Evolutionary conservation across 2,797 vertebrate species (phyloP), one percentile per base, ranked within the genome.

Genomic region (Lophotriccus pileatus): DNA sequence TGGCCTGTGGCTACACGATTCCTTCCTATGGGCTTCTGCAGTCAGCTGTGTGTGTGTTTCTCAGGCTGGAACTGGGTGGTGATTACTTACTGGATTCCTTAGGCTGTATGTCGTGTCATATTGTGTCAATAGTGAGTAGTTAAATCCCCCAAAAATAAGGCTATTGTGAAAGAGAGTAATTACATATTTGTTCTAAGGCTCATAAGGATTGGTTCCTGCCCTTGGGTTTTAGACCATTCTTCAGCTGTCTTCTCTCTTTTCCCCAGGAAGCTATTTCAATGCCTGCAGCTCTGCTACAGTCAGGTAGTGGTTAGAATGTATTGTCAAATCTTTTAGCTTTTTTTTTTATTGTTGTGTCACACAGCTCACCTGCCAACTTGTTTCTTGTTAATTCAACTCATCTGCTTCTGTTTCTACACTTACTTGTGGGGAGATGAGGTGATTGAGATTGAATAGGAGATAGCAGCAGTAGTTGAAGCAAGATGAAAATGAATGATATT

Each of bases 251-350:
- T 92, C 97, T 97, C 69, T 92, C 69, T 95, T 94, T 97, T 92
- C 89, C 89, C 84, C 89, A 94, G 97, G 97, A 97, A 98, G 85
- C 72, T 93, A 85, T 96, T 97, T 95, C 88, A 76, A 43, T 89
- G 86, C 89, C 96, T 97, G 95, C 83, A 84, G 90, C 96, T 91
- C 97, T 96, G 94, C 96, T 97, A 74, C 88, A 92, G 88, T 96
- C 98, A 97, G 97, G 97, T 95, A 98, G 97, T 98, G 98, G 98
- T 98, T 98, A 98, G 98, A 98, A 98, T 98, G 97, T 98, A 98
- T 98, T 98, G 97, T 97, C 97, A 96, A 96, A 95, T 96, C 96
- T 95, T 96, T 95, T 88, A 75, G 76, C 18, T 69, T 80, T 80
- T 93, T 93, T 78, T 92, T 79, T 78, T 83, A 55, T 94, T 97